Percentiles rank a stretch among this genome's conserved stretches.
These are phyloP conservation scores for Pardalotus punctatus DNA, from an alignment of 2,113 vertebrate genomes.

Conservation along the genomic window DNA sequence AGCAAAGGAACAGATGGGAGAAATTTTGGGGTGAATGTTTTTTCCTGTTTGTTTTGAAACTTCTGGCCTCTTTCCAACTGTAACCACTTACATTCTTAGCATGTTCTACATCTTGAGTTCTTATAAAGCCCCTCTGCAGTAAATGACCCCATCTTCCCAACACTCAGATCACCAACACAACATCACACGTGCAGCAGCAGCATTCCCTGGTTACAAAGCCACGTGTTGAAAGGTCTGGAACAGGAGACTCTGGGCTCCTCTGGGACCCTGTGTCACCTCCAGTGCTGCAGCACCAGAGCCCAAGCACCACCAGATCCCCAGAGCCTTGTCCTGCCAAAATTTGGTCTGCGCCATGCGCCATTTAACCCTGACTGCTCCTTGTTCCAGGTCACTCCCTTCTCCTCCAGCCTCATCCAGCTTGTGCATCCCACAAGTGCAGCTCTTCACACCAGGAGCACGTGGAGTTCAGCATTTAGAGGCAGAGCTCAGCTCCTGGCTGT, in stretches of 20 bases:
- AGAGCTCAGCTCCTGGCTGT: background rate
- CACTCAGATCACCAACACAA: background rate
- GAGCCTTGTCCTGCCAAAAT: background rate
- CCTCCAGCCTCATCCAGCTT: background rate
- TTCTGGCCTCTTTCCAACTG: background rate
- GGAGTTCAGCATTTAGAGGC: background rate
- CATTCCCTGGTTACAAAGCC: background rate
- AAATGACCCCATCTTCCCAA: background rate
- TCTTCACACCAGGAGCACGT: background rate
- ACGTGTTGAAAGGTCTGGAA: background rate
- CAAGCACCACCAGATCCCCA: background rate
- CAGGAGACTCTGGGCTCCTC: background rate
- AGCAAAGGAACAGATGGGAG: background rate
- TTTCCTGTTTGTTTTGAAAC: background rate
- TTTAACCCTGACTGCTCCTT: background rate
- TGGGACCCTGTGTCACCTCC: background rate
- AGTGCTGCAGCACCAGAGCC: background rate
- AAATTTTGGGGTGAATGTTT: background rate
- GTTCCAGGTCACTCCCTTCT: background rate
- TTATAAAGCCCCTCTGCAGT: background rate
- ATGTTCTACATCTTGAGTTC: background rate
- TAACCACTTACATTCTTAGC: background rate
- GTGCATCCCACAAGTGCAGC: background rate
- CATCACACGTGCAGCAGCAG: rapidly evolving
- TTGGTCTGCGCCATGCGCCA: rapidly evolving